Base-by-base conservation (phyloP, 2,888 invertebrate genomes). In the Caenorhabditis sp. region DNA sequence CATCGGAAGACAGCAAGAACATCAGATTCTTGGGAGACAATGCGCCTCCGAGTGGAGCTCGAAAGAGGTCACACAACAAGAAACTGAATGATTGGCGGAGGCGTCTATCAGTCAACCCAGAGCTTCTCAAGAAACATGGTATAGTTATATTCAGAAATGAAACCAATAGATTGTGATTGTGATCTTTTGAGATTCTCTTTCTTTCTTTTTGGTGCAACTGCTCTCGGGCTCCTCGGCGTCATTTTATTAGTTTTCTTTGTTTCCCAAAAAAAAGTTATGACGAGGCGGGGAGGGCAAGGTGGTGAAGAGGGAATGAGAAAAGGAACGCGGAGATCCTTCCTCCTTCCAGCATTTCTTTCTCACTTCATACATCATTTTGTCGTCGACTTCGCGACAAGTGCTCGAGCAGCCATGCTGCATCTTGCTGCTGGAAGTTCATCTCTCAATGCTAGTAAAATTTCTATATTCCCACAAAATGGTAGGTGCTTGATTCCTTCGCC, bases 1-100 rank as follows among this genome's bases (percentile, higher is more conserved):
- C 82, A 8, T 88, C 87, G 0, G 86, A 88, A 51, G 87, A 88
- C 24, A 86, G 86, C 64, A 76, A 78, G 32, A 86, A 84, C 50
- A 85, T 88, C 11, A 78, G 87, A 3, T 88, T 88, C 67, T 76
- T 56, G 13, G 47, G 68, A 4, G 69, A 82, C 28, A 53, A 78
- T 35, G 69, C 60, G 5, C 65, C 74, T 24, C 81, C 55, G 1
- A 26, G 26, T 11, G 68, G 70, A 1, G 53, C 78, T 0, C 68
- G 74, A 28, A 78, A 70, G 35, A 51, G 77, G n/a, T 58, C 61
- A 22, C 69, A 67, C n/a, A 60, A 72, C 28, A 72, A 78, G 37
- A 47, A 58, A 22, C 32, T 65, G 9, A 51, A 76, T 20, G 71
- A 85, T 22, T 84, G 84, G 82, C 60, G 60, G 15, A 47, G 86